Evolutionary conservation across 1,140 invertebrate species (phyloP).

Genomic region (Lysiphlebus fabarum): DNA sequence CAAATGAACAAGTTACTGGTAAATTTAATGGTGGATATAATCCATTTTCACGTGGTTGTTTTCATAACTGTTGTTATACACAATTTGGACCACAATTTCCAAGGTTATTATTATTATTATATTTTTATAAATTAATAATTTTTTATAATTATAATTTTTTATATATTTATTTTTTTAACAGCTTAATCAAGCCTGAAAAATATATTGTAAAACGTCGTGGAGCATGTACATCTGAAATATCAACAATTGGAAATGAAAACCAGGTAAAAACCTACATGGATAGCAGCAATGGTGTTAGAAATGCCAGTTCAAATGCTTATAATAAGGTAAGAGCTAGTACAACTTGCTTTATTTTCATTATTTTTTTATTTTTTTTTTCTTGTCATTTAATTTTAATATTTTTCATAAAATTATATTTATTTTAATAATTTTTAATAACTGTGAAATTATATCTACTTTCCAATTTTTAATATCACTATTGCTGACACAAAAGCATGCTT

Average conservation of each 20-base stretch:
- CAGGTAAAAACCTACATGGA: constrained; percentile 96
- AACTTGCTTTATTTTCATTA: constrained; percentile 21
- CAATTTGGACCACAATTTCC: constrained; percentile 96
- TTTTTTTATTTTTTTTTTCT: constrained; percentile 18
- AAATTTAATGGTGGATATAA: constrained; percentile 97
- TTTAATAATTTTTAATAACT: not conserved
- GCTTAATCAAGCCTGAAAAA: constrained; percentile 54
- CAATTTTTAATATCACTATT: not conserved
- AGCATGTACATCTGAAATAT: constrained; percentile 53
- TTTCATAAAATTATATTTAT: constrained; percentile 5
- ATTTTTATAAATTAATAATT: not conserved
- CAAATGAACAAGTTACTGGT: constrained; percentile 99
- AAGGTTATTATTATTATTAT: constrained; percentile 64
- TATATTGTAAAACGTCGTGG: constrained; percentile 53
- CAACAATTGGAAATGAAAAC: constrained; percentile 61
- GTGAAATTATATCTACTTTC: too few relatives aligned
- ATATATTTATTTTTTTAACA: constrained; percentile 28
- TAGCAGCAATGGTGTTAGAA: constrained; percentile 84
- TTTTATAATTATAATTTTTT: not conserved
- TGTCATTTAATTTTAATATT: constrained; percentile 1
- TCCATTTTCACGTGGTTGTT: constrained; percentile 92
- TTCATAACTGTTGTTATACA: constrained; percentile 90
- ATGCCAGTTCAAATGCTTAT: constrained; percentile 81
- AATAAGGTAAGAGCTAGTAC: constrained; percentile 75
- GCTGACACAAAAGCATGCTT: too few relatives aligned